These are phyloP conservation scores for Heliornis fulica DNA, from an alignment of 2,113 vertebrate genomes.

Conservation along the genomic window DNA sequence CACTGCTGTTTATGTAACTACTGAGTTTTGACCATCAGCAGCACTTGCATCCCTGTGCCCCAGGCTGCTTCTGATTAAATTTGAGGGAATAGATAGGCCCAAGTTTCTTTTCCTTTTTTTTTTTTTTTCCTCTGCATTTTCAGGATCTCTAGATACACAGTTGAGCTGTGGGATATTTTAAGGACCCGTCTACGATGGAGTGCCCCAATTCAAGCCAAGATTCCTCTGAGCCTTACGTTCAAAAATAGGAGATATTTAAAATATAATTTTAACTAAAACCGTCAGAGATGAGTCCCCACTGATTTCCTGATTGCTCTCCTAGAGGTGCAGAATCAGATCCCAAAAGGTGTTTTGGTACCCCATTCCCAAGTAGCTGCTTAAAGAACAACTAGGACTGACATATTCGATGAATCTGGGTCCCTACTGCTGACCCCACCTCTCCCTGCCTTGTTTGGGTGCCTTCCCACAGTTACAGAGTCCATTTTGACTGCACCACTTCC, in stretches of 20 bases:
- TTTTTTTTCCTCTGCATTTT: background rate
- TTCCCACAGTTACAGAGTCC: background rate
- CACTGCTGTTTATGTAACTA: conserved; percentile 3
- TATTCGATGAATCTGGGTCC: background rate
- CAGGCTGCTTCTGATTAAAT: conserved; percentile 14
- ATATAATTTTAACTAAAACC: background rate
- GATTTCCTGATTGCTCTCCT: background rate
- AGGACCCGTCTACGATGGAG: background rate
- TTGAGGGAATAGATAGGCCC: background rate
- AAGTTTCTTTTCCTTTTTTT: background rate
- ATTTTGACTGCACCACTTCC: background rate
- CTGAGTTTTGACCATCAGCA: background rate
- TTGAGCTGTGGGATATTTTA: background rate
- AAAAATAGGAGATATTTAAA: background rate
- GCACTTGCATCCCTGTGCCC: background rate
- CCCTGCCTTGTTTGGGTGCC: background rate
- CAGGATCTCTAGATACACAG: background rate
- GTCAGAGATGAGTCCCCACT: background rate
- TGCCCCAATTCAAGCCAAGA: background rate
- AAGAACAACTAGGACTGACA: background rate
- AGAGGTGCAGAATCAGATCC: background rate
- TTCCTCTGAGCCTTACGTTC: background rate
- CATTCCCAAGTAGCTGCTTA: background rate
- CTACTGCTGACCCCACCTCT: background rate
- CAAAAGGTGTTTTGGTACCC: background rate